phyloP scores from a whole-genome alignment of 2,888 invertebrate genomes.

The Andrena fulva region DNA sequence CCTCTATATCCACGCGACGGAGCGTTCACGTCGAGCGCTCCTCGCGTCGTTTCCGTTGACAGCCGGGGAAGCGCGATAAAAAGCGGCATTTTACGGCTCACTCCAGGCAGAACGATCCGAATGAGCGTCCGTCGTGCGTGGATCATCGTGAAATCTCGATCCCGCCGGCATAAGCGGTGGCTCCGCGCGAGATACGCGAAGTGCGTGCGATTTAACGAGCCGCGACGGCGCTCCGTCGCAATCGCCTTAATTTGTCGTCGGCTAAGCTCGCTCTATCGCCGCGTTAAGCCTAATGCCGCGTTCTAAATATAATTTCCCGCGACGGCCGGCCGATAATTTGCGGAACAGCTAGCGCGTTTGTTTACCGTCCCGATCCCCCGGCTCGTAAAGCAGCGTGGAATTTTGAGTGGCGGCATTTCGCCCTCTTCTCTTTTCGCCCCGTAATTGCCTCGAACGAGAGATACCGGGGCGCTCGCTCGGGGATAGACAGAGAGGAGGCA shows the following conservation, averaged over 20 bases:
- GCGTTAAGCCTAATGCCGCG: conserved; percentile 74
- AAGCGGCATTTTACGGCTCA: no score
- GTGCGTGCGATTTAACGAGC: conserved; percentile 75
- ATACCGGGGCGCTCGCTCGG: neutral
- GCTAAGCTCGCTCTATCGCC: conserved; percentile 50
- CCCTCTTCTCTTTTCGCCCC: neutral
- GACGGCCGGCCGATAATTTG: conserved; percentile 34
- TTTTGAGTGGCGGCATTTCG: neutral
- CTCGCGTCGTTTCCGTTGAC: no score
- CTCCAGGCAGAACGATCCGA: neutral
- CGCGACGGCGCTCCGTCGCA: conserved; percentile 71
- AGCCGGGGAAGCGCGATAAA: no score
- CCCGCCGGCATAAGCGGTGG: conserved; percentile 28
- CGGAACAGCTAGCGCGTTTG: conserved; percentile 18
- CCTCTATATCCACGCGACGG: neutral
- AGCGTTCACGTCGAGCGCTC: no score
- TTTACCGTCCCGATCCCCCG: neutral
- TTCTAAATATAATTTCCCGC: conserved; percentile 74
- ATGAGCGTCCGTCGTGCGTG: neutral
- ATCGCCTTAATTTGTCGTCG: conserved; percentile 77
- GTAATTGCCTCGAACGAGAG: neutral
- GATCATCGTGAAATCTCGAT: conserved; percentile 49
- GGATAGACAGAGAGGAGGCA: neutral
- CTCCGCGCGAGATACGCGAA: conserved; percentile 60
- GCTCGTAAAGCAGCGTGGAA: neutral